Base-by-base conservation (phyloP, 2,888 invertebrate species). In the Axea sp. region DNA sequence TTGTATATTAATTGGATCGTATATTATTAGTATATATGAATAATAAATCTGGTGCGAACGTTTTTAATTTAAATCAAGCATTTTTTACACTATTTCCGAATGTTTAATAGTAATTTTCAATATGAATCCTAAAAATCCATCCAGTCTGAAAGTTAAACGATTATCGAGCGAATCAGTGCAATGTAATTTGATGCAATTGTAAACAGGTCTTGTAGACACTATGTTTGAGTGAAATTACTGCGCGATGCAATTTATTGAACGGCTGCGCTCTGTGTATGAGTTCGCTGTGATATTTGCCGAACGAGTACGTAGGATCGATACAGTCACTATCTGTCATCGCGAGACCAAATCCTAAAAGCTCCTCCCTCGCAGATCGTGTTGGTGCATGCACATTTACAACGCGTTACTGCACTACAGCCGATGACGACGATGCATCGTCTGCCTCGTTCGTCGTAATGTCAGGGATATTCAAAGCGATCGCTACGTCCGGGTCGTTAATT, bases 401-500 rank as follows among this genome's bases (percentile, higher is more conserved):
- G 59, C 57, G 43, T 47, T 43, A 24, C 22, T 47, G 71, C 43
- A 43, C 17, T 11, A 55, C 51, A 43, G 49, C 51, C 45, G 72
- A 65, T 57, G 72, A 71, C 19, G 62, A 69, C 64, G 71, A 64
- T 64, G 64, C 41, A 49, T 55, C 55, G 45, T 53, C 47, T 47
- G 33, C 45, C 53, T 68, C 31, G 47, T 41, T 60, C 55, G 24
- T 37, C 62, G 55, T 68, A 65, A 74, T 62, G 59, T 59, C 69
- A 65, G 59, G 68, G 41, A 76, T 71, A 78, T 76, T 78, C 75
- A 74, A 73, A 77, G 75, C 75, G 53, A 74, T 77, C 71, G 57
- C 75, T 49, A 55, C 51, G 53, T 77, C 65, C 72, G 43, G 77
- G 77, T 82, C 83, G 83, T 83, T 84, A 80, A 80, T 76, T 81